These are phyloP conservation scores for Oeneis ivallda DNA, from an alignment of 2,888 invertebrate species.

Conservation along the genomic window DNA sequence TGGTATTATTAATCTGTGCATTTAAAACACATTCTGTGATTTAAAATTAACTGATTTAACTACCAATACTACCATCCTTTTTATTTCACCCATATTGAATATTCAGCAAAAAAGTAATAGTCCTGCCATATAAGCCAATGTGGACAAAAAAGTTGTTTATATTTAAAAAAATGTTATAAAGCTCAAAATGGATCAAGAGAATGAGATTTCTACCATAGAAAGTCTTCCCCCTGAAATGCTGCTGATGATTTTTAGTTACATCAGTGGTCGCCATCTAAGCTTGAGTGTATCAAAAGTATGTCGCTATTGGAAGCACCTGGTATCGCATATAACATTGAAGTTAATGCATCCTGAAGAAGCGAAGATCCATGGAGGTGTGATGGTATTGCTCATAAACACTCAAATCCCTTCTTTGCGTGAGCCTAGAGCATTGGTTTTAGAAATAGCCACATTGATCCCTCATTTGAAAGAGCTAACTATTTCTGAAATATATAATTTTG, in stretches of 20 bases:
- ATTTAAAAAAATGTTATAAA: constrained; percentile 8
- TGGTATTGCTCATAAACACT: constrained; percentile 24
- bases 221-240: constrained; percentile 47
- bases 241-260: constrained; percentile 43
- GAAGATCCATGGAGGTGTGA: constrained; percentile 35
- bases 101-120: not conserved
- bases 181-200: not conserved
- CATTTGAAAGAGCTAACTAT: constrained; percentile 28
- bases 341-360: constrained; percentile 32
- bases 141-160: constrained; percentile 9
- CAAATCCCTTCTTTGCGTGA: constrained; percentile 14
- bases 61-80: too few relatives aligned
- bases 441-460: constrained; percentile 23
- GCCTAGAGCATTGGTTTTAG: constrained; percentile 16
- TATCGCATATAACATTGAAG: constrained; percentile 33
- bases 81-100: not conserved
- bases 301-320: constrained; percentile 43
- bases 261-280: constrained; percentile 41
- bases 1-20: too few relatives aligned
- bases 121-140: not conserved
- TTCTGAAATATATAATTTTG: constrained; percentile 11
- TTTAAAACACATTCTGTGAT: too few relatives aligned
- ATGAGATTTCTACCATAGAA: constrained; percentile 36
- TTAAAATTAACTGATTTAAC: too few relatives aligned
- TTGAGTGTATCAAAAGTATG: constrained; percentile 41